Evolutionary conservation across 1,140 invertebrate species (phyloP).

Genomic region (Caerostris darwini): DNA sequence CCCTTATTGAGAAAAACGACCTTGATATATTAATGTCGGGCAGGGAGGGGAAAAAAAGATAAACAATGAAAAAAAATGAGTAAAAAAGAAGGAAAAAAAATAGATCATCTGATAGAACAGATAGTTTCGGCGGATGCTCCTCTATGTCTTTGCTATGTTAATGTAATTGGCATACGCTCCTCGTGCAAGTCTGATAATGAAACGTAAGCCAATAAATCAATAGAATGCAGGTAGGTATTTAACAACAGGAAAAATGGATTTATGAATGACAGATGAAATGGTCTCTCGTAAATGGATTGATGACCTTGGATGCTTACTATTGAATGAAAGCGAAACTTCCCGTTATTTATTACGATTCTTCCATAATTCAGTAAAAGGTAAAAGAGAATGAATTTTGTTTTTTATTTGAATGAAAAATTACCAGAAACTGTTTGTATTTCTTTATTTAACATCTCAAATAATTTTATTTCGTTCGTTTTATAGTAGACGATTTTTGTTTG

Average conservation of each 20-base stretch:
- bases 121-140: constrained; percentile 49
- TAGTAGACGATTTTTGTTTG: no score
- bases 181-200: neutral
- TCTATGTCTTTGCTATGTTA: neutral
- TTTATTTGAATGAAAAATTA: no score
- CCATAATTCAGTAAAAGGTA: no score
- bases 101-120: constrained; percentile 68
- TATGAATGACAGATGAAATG: neutral
- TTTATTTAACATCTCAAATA: no score
- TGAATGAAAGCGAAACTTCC: no score
- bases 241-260: constrained; percentile 4
- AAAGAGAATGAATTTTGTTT: no score
- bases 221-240: neutral
- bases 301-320: neutral
- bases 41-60: constrained; percentile 50
- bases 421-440: no score
- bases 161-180: neutral
- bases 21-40: constrained; percentile 67
- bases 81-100: constrained; percentile 60
- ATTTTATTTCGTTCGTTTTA: no score
- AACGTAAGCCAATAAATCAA: neutral
- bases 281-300: neutral
- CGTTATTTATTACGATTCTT: no score
- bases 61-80: constrained; percentile 64
- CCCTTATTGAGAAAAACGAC: constrained; percentile 73